phyloP scores from a whole-genome alignment of 2,888 invertebrate genomes.

The Cryptus armator region DNA sequence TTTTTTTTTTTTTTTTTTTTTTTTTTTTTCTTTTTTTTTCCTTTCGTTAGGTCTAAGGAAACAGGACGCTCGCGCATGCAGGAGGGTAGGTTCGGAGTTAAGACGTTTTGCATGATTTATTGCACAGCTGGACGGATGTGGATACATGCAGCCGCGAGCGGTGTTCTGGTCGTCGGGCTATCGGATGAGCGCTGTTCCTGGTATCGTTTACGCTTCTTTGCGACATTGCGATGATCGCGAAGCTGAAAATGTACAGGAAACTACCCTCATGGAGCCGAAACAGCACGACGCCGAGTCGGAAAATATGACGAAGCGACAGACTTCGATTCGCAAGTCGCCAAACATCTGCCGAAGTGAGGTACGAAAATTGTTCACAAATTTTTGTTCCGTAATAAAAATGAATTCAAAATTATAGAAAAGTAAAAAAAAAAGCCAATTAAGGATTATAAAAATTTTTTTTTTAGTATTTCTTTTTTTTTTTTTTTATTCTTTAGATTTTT shows the following conservation, averaged over 20 bases:
- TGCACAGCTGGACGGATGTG: constrained; percentile 81
- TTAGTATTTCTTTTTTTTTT: too few species aligned
- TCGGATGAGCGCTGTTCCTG: constrained; percentile 76
- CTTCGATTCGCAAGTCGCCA: constrained; percentile 57
- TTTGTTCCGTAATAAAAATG: background rate
- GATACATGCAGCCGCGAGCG: constrained; percentile 82
- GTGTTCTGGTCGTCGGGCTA: constrained; percentile 78
- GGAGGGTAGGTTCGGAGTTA: constrained; percentile 43
- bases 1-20: constrained; percentile 67
- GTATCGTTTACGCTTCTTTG: constrained; percentile 77
- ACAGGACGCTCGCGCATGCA: constrained; percentile 45
- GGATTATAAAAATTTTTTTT: too few species aligned
- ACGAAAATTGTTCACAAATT: background rate
- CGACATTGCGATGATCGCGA: constrained; percentile 75
- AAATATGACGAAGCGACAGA: constrained; percentile 58
- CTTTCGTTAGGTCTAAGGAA: constrained; percentile 71
- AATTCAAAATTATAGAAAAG: too few species aligned
- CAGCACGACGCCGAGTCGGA: constrained; percentile 64
- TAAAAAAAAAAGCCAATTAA: too few species aligned
- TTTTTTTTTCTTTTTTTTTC: constrained; percentile 68
- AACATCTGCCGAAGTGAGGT: constrained; percentile 66
- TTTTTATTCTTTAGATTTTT: too few species aligned
- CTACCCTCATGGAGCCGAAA: constrained; percentile 70
- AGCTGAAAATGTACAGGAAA: constrained; percentile 72
- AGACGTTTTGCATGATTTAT: constrained; percentile 73